A percentile compares a stretch with the other conserved stretches of the same genome.
phyloP scores from a whole-genome alignment of 2,888 invertebrate species.

The Dolichopus griseipennis region DNA sequence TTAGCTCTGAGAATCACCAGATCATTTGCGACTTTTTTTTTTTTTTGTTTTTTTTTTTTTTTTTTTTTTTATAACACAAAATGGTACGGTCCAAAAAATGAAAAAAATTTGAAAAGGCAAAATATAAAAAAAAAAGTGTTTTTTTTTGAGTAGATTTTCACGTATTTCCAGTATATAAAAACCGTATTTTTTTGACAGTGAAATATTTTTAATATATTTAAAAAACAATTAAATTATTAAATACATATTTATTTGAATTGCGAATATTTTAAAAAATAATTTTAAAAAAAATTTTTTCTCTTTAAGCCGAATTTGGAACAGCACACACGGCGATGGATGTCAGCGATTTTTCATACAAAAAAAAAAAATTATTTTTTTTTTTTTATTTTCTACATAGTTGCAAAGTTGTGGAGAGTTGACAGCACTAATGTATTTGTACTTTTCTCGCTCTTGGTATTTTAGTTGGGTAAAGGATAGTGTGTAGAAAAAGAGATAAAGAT shows the following conservation, averaged over 20 bases:
- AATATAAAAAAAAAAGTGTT: background rate
- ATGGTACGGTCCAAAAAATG: background rate
- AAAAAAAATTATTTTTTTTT: background rate
- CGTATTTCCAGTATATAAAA: background rate
- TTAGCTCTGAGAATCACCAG: too few relatives aligned
- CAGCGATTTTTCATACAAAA: constrained; percentile 8
- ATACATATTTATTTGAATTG: background rate
- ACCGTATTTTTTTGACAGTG: background rate
- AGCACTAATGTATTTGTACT: too few relatives aligned
- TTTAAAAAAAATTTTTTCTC: constrained; percentile 13
- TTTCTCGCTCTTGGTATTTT: too few relatives aligned
- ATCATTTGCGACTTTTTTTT: background rate
- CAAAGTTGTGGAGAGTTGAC: background rate
- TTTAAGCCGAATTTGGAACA: constrained; percentile 14
- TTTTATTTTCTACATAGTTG: background rate
- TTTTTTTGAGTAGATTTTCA: background rate
- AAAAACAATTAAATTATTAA: background rate
- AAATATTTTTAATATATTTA: background rate
- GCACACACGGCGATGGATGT: constrained; percentile 17
- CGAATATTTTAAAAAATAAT: constrained; percentile 1
- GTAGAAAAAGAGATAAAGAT: too few relatives aligned
- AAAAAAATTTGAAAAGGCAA: too few relatives aligned
- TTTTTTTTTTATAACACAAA: background rate
- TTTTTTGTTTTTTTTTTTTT: background rate
- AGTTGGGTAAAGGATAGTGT: too few relatives aligned